Base-by-base conservation (phyloP, 2,113 vertebrate genomes). In the Calypte anna region DNA sequence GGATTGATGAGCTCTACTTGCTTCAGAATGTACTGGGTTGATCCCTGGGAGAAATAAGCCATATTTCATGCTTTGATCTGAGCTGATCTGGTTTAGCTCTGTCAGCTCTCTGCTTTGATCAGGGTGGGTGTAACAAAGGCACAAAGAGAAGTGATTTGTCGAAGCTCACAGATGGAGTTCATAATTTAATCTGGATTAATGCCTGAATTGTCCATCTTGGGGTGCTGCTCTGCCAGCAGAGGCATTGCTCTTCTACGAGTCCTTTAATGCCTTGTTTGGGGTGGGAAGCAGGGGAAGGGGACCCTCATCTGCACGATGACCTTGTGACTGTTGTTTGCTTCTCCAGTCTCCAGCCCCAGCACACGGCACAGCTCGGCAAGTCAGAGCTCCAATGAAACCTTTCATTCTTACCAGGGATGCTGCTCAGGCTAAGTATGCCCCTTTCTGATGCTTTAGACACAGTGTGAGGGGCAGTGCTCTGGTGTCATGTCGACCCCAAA, bases 351-450 rank as follows among this genome's bases (percentile, higher is more conserved):
- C 95, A 82, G 94, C 96, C 36, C 69, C 97, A 23, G 62, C 96
- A 27, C 97, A 72, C 1, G 81, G 86, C 20, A 22, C 96, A 10
- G 23, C 96, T 84, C 97, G 51, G 80, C 95, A 78, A 54, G 68
- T 28, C 63, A 98, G 98, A 78, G 74, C 97, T 28, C 98, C 98
- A 0, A 31, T 99, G 98, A 99, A 98, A 73, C 98, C 99, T 19
- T 99, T 99, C 95, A 98, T 99, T 91, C 98, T 99, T 20, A 99
- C 99, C 85, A 98, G 98, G 94, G 98, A 99, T 27, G 97, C 97
- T 46, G 89, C 98, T 40, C 99, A 99, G 98, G 98, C 98, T 63
- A 98, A 98, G 98, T 98, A 98, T 46, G 97, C 96, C 25, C 62
- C 6, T 25, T 44, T 38, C 31, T 61, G 58, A 2, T 36, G 36